Evolutionary conservation across 2,113 vertebrate species (phyloP), one percentile per base, ranked within the genome.

Genomic region (Arenaria interpres): DNA sequence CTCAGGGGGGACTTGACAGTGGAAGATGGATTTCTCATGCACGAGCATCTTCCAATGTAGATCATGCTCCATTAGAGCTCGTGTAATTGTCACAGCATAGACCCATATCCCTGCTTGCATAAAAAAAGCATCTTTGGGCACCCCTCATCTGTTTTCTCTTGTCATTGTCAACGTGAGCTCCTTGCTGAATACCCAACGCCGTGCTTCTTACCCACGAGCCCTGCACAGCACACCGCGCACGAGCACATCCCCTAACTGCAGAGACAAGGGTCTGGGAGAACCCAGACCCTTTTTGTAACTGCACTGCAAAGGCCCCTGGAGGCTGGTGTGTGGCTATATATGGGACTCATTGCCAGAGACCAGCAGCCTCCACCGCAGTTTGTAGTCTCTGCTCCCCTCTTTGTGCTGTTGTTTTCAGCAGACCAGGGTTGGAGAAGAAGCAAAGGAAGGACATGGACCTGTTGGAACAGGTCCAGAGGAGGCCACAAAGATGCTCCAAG

Each of bases 211-310:
- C 28, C 45, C 28, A 25, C 15, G 73, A 64, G 64, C 28, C 53
- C 81, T 28, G 35, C 46, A 11, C 64, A 68, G 30, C 68, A 48
- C n/a, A 7, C 15, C 13, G 33, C 66, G 48, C 46, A 25, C 0
- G 0, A 85, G 22, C 1, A 0, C 41, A 41, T 30, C 35, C 37
- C n/a, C 24, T 39, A 60, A 25, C 23, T 2, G 0, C 69, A 23
- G 64, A 3, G 48, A 39, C 20, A 56, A 51, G 13, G 20, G 50
- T 43, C 32, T 14, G 43, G 33, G 30, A 18, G 25, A 69, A 33
- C 23, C 22, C 79, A 32, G n/a, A 10, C 28, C 33, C 20, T 27
- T 1, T 1, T 72, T n/a, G 21, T 21, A 10, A 6, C 32, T 56
- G 59, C 57, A 45, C 27, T 32, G 27, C 28, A 19, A 20, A 22